These are phyloP conservation scores for Lordiphosa mommai DNA, from an alignment of 1,140 invertebrate genomes.

Conservation along the genomic window DNA sequence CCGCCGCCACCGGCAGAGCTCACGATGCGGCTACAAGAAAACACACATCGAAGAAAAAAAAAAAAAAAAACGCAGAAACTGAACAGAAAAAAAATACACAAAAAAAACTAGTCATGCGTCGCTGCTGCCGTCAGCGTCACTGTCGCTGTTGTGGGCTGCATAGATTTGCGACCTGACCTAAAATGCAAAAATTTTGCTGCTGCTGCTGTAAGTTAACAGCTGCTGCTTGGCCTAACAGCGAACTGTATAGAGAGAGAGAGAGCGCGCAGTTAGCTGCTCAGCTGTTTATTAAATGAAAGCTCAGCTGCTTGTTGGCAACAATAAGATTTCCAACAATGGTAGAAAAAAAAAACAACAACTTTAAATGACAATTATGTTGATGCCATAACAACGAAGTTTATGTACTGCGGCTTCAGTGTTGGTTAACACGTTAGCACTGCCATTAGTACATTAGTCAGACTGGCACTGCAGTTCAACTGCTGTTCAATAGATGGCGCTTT, in stretches of 20 bases:
- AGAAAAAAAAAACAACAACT: no score
- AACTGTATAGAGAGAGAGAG: neutral
- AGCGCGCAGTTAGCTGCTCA: neutral
- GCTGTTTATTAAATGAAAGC: no score
- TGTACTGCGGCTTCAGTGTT: no score
- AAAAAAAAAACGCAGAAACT: neutral
- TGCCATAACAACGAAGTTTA: no score
- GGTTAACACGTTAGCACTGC: no score
- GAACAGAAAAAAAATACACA: slow-evolving; percentile 8
- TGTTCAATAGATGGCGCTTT: no score
- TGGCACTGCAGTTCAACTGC: no score
- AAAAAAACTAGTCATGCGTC: slow-evolving; percentile 60
- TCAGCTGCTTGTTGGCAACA: no score
- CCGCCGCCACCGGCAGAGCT: slow-evolving; percentile 28
- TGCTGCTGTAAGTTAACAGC: slow-evolving; percentile 34
- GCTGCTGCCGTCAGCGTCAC: slow-evolving; percentile 30
- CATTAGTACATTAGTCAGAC: no score
- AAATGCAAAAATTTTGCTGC: slow-evolving; percentile 65
- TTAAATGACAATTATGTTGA: no score
- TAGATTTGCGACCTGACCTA: slow-evolving; percentile 79
- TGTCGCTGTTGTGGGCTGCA: slow-evolving; percentile 36
- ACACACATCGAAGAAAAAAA: slow-evolving; percentile 14
- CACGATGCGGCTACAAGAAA: slow-evolving; percentile 42
- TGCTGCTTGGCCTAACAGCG: slow-evolving; percentile 3
- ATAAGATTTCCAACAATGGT: no score